Conservation (phyloP, 2,113 vertebrate species). For the Engraulis encrasicolus region DNA sequence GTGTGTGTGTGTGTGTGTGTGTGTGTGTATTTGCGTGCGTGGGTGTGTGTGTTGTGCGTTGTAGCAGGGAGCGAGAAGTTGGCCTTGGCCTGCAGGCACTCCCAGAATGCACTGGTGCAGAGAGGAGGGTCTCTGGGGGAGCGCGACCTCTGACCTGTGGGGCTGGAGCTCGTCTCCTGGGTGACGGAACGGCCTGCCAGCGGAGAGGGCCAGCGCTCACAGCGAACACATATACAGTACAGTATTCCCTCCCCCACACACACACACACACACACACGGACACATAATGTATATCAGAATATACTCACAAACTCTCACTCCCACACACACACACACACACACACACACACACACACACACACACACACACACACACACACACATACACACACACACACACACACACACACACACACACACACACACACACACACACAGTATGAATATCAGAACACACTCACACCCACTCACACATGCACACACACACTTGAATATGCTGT, state of each 20-base stretch:
- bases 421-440: too few species aligned
- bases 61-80: not conserved
- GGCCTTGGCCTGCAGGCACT: slow-evolving; percentile 2
- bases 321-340: not conserved
- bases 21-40: not conserved
- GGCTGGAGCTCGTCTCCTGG: slow-evolving; percentile 35
- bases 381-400: too few species aligned
- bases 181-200: slow-evolving; percentile 13
- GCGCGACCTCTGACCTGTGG: slow-evolving; percentile 23
- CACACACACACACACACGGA: not conserved
- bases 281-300: too few species aligned
- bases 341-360: not conserved
- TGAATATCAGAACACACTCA: too few species aligned
- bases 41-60: not conserved
- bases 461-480: too few species aligned
- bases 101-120: slow-evolving; percentile 44
- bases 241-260: not conserved
- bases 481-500: too few species aligned
- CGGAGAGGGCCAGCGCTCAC: not conserved
- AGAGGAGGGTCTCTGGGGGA: slow-evolving; percentile 17
- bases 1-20: not conserved
- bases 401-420: too few species aligned
- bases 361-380: too few species aligned
- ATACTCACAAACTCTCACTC: not conserved
- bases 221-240: too few species aligned